Evolutionary conservation across 1,140 invertebrate genomes (phyloP), one percentile per base, ranked within the genome.

Genomic region (Drosophila pallidifrons): DNA sequence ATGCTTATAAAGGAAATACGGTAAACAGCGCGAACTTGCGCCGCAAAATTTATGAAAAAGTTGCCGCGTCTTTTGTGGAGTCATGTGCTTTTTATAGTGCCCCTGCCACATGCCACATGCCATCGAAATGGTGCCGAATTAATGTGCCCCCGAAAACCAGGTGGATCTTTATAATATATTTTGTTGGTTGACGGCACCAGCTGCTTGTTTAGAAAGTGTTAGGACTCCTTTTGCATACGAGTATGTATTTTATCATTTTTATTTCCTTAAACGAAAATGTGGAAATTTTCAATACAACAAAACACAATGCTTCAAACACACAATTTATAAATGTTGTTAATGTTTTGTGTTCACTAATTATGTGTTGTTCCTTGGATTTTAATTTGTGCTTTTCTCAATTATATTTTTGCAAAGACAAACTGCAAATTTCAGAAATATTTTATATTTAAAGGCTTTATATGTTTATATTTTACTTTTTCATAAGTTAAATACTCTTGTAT

Each of bases 21-120:
- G 57, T 20, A 20, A 63, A 43, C 60, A 59, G 55, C 65, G 64
- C 70, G 49, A 79, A 70, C 43, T 78, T 71, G 75, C 38, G 30
- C n/a, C 32, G 7, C 6, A 38, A 45, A 75, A 88, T 87, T 82
- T 82, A 82, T 88, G 80, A 83, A 88, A 88, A 88, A 73, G 54
- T 75, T 74, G 65, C 55, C 57, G 71, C 61, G 20, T 38, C 43
- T 55, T 59, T 59, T 47, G 43, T 32, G 52, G 66, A 89, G 83
- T 89, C 83, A 88, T 78, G 70, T 88, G 75, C 52, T 74, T 79
- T 88, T 88, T 90, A 88, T 88, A 81, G 85, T 88, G 82, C 54
- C 55, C 57, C 51, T 68, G 25, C 41, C 59, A 47, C 30, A 20
- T 41, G 51, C 25, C 45, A 25, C 20, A 32, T 32, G 30, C 35